Evolutionary conservation across 1,140 invertebrate genomes (phyloP).

Genomic region (Cotesia typhae): DNA sequence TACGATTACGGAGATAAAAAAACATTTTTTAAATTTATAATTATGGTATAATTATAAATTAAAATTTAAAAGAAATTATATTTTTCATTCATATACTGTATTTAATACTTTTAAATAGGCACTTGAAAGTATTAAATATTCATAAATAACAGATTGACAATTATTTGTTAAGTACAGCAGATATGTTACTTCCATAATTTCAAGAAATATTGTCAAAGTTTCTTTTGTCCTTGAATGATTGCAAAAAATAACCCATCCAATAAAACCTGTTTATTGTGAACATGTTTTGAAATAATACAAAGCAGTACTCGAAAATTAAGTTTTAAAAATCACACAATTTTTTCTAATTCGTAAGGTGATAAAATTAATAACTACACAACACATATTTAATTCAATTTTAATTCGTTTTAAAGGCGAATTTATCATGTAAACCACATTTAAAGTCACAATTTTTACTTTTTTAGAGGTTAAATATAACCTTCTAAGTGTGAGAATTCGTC

Average conservation of each 20-base stretch:
- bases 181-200: neutral
- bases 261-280: neutral
- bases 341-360: too few relatives aligned
- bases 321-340: too few relatives aligned
- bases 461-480: too few relatives aligned
- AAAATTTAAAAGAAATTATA: neutral
- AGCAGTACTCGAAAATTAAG: too few relatives aligned
- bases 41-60: neutral
- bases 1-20: slow-evolving; percentile 57
- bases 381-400: too few relatives aligned
- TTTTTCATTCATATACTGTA: neutral
- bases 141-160: neutral
- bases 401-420: too few relatives aligned
- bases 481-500: too few relatives aligned
- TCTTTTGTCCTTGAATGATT: neutral
- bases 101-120: slow-evolving; percentile 18
- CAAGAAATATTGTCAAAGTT: neutral
- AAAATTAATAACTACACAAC: too few relatives aligned
- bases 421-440: too few relatives aligned
- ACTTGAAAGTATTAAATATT: neutral
- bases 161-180: neutral
- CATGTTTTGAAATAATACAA: neutral
- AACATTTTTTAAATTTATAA: slow-evolving; percentile 49
- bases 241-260: neutral
- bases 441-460: too few relatives aligned